Base-by-base conservation (phyloP, 2,797 vertebrate species). In the Poeciliopsis turneri region DNA sequence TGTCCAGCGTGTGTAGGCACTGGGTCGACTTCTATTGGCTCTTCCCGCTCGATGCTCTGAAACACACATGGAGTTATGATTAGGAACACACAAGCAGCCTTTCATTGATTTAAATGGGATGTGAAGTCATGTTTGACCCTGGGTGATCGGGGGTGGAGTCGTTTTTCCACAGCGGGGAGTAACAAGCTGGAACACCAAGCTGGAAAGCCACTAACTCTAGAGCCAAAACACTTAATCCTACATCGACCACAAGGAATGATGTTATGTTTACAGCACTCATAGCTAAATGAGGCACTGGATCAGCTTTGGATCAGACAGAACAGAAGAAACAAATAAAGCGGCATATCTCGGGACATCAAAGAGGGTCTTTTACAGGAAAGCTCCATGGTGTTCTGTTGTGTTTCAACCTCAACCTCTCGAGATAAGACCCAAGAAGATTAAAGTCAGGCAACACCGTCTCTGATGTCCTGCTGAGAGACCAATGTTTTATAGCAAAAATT, bases 21-120 rank as follows among this genome's bases (percentile, higher is more conserved):
- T 55, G 88, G 89, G 83, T 96, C 95, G 36, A 95, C 93, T 41
- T 96, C 95, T 41, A 95, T 96, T 12, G 94, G 95, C 78, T 96
- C 95, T 76, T 96, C 95, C 75, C 94, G 90, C 76, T 96, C 95
- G 85, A 93, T 89, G 75, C 95, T 96, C 95, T 96, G 90, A 55
- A 92, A 94, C 53, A 90, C 78, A 88, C 76, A 87, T 0, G 64
- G 61, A 78, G 11, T 39, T 64, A 9, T 0, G 28, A 47, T 85
- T 78, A 78, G 57, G 20, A 49, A 53, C 78, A 78, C 55, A 68
- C 25, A 75, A 25, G 10, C n/a, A 77, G n/a, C 61, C 43, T n/a
- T n/a, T 69, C 64, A 41, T 68, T 25, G 36, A 68, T 41, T 68
- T 39, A 39, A 47, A 78, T 79, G 28, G 53, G 36, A 41, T 28